Percentiles rank a stretch among this genome's conserved stretches.
These are phyloP conservation scores for Sminthopsis crassicaudata DNA, from an alignment of 2,113 vertebrate species.

Conservation along the genomic window DNA sequence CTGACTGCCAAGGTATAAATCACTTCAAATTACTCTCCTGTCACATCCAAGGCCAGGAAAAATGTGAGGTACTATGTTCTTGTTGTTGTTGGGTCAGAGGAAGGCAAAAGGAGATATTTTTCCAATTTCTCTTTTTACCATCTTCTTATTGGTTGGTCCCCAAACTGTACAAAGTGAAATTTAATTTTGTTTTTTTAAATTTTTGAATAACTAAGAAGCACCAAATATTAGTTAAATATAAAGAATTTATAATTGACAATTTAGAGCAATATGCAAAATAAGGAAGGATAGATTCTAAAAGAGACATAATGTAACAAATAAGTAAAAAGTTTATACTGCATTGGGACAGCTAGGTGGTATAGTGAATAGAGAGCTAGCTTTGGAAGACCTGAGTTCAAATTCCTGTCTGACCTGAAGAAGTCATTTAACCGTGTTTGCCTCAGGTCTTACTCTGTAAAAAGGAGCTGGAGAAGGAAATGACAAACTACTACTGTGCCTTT, in stretches of 20 bases:
- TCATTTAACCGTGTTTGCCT: neutral
- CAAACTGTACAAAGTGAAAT: neutral
- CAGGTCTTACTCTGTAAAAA: neutral
- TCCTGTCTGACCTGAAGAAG: neutral
- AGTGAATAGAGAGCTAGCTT: neutral
- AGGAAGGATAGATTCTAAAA: neutral
- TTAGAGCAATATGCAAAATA: neutral
- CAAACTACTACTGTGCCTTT: too few species aligned
- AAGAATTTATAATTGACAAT: neutral
- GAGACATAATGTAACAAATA: neutral
- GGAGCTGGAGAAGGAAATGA: neutral
- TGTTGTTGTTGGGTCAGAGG: neutral
- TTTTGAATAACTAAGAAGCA: neutral
- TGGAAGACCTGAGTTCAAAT: neutral
- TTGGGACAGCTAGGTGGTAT: neutral
- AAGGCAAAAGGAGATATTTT: neutral
- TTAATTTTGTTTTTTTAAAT: neutral
- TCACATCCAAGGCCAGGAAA: neutral
- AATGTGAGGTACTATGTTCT: neutral
- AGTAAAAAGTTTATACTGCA: neutral
- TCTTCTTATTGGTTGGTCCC: neutral
- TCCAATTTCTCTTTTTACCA: neutral
- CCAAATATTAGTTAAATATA: neutral
- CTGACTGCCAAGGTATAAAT: neutral
- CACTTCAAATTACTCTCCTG: neutral